phyloP scores from a whole-genome alignment of 2,888 invertebrate species.

The Volucella inanis region DNA sequence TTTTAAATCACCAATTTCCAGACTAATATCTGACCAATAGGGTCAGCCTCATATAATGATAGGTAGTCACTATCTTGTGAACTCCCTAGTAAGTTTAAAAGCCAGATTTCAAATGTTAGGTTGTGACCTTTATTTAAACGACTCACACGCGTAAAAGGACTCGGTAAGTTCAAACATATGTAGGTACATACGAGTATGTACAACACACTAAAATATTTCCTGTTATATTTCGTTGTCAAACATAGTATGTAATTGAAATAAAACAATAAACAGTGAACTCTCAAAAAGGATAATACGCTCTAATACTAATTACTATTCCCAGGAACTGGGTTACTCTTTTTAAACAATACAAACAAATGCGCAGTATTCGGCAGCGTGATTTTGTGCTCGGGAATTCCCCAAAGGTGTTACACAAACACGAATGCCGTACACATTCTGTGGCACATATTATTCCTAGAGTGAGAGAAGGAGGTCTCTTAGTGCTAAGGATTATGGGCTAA shows the following conservation, averaged over 20 bases:
- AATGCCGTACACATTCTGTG: not conserved
- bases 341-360: constrained; percentile 19
- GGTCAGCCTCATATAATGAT: too few species aligned
- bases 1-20: too few species aligned
- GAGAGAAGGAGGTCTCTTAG: not conserved
- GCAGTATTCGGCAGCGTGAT: constrained; percentile 49
- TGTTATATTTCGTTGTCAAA: constrained; percentile 47
- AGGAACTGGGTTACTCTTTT: constrained; percentile 21
- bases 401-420: constrained; percentile 21
- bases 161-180: not conserved
- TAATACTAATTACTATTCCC: constrained; percentile 70
- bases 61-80: too few species aligned
- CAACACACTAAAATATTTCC: too few species aligned
- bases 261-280: constrained; percentile 68
- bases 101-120: too few species aligned
- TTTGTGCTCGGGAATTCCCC: constrained; percentile 60
- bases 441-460: not conserved
- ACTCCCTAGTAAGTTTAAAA: too few species aligned
- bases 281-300: constrained; percentile 66
- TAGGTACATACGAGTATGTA: too few species aligned
- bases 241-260: constrained; percentile 67
- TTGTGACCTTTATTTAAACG: constrained; percentile 44
- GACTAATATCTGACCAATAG: too few species aligned
- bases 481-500: constrained; percentile 4
- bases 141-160: constrained; percentile 3